Conservation (phyloP, 2,113 vertebrate species). For the Eolophus roseicapilla region DNA sequence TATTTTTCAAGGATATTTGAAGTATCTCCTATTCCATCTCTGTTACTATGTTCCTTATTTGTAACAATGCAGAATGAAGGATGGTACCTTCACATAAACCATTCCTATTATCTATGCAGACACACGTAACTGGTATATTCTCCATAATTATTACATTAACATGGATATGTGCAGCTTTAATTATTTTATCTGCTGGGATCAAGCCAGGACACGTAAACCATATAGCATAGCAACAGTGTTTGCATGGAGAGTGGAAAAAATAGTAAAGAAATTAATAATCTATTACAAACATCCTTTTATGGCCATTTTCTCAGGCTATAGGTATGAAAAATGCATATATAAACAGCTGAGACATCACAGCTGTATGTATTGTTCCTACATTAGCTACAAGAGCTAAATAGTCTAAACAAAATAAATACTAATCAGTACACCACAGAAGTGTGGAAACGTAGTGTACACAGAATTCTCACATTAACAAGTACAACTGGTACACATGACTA, state of each 20-base stretch:
- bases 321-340: not conserved
- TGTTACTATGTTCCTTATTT: not conserved
- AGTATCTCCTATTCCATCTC: not conserved
- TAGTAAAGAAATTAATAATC: too few species aligned
- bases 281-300: not conserved
- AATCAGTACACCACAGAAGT: not conserved
- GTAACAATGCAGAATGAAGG: not conserved
- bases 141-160: not conserved
- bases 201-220: not conserved
- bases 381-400: not conserved
- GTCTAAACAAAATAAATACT: not conserved
- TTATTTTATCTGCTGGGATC: not conserved
- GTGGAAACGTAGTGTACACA: fast-evolving
- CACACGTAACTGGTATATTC: not conserved
- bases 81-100: not conserved
- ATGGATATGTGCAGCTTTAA: fast-evolving
- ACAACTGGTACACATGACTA: fast-evolving
- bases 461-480: not conserved
- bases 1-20: not conserved
- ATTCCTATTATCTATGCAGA: not conserved
- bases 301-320: not conserved
- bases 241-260: not conserved
- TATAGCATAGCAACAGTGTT: not conserved
- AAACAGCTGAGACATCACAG: not conserved
- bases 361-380: not conserved